These are phyloP conservation scores for Laspeyria flexula DNA, from an alignment of 2,888 invertebrate genomes.

Conservation along the genomic window DNA sequence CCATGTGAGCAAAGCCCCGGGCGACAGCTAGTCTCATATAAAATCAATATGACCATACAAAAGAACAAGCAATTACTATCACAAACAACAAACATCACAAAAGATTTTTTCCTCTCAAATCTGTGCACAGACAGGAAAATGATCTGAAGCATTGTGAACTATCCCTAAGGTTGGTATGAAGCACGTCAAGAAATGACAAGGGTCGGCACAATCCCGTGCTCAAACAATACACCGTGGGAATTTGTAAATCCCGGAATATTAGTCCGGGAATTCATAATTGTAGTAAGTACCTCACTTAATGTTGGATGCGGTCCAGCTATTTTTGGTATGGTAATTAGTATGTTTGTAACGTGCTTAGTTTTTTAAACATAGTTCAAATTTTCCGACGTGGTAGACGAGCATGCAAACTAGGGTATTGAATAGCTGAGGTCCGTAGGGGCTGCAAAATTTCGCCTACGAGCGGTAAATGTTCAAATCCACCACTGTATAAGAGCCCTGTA, in stretches of 20 bases:
- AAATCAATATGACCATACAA: not conserved
- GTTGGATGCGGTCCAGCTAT: slow-evolving; percentile 12
- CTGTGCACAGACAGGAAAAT: slow-evolving; percentile 4
- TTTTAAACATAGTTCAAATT: no score
- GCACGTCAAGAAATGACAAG: slow-evolving; percentile 48
- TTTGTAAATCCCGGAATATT: slow-evolving; percentile 40
- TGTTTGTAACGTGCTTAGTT: not conserved
- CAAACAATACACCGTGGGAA: slow-evolving; percentile 44
- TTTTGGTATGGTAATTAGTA: slow-evolving; percentile 7
- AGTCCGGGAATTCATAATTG: slow-evolving; percentile 48
- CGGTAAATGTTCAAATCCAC: no score
- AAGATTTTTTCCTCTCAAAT: not conserved
- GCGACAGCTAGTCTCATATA: not conserved
- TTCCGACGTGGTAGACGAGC: no score
- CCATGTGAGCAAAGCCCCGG: no score
- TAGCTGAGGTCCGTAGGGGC: no score
- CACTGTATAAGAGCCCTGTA: no score
- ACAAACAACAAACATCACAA: not conserved
- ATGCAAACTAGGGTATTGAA: no score
- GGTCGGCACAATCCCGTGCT: slow-evolving; percentile 37
- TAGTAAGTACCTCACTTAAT: slow-evolving; percentile 18
- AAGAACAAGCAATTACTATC: not conserved
- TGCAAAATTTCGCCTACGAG: no score
- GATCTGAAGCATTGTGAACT: slow-evolving; percentile 20
- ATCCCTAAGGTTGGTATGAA: slow-evolving; percentile 24